Evolutionary conservation across 2,797 vertebrate genomes (phyloP).

Genomic region (Monodelphis domestica): DNA sequence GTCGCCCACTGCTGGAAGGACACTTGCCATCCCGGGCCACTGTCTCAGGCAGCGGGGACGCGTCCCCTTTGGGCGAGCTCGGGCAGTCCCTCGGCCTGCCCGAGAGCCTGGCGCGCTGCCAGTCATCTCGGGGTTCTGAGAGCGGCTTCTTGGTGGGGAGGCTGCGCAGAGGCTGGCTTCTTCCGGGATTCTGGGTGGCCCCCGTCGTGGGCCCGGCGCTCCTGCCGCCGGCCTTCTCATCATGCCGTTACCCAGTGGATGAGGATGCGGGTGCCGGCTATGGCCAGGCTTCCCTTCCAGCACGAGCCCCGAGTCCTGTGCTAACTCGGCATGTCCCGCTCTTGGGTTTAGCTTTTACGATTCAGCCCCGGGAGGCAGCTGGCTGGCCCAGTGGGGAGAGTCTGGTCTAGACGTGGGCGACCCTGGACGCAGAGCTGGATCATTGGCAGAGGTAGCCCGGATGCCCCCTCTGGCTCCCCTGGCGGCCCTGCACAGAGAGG

Average conservation of each 20-base stretch:
- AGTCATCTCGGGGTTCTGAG: too few species aligned
- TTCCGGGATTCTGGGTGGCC: neutral
- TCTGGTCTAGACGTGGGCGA: too few species aligned
- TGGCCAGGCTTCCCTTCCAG: neutral
- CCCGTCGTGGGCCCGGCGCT: neutral
- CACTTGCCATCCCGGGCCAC: neutral
- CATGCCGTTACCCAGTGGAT: neutral
- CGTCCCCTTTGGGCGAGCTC: neutral
- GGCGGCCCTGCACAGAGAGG: neutral
- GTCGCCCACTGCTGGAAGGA: too few species aligned
- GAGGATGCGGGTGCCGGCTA: neutral
- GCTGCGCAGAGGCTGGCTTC: neutral
- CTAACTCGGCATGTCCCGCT: neutral
- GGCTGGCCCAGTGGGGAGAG: too few species aligned
- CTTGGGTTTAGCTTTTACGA: neutral
- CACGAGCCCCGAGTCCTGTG: neutral
- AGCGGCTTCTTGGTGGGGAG: neutral
- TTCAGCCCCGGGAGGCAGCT: too few species aligned
- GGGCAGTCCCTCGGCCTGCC: neutral
- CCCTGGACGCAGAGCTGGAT: too few species aligned
- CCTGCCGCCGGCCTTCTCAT: neutral
- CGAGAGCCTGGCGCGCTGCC: too few species aligned
- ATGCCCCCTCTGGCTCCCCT: neutral
- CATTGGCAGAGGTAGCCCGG: neutral
- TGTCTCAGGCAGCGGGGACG: neutral